Evolutionary conservation across 2,888 invertebrate species (phyloP), one percentile per base, ranked within the genome.

Genomic region (Tillus elongatus): DNA sequence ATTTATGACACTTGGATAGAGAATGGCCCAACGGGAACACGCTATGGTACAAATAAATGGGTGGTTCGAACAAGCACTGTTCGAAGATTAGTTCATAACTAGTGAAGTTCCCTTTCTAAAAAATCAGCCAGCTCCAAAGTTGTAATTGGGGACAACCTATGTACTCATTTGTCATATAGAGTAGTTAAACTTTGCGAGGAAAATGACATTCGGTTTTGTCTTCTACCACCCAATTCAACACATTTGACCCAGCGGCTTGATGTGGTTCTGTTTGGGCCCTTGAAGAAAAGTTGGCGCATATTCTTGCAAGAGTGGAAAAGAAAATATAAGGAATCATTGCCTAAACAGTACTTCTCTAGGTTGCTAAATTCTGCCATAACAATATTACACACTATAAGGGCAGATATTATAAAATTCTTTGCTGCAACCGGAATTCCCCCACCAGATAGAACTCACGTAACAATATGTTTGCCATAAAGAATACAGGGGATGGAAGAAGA

Each of bases 61-160:
- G 10, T 46, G 46, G 44, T 46, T 46, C 35, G 44, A 46, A 13
- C 11, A n/a, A n/a, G n/a, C n/a, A n/a, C n/a, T n/a, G n/a, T n/a
- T n/a, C n/a, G n/a, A n/a, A n/a, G n/a, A n/a, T n/a, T n/a, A n/a
- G n/a, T n/a, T n/a, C n/a, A n/a, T n/a, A n/a, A n/a, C n/a, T n/a
- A n/a, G n/a, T n/a, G n/a, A n/a, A n/a, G n/a, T n/a, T n/a, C n/a
- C n/a, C n/a, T n/a, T n/a, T n/a, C n/a, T n/a, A n/a, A n/a, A n/a
- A n/a, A n/a, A n/a, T n/a, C n/a, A n/a, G n/a, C n/a, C n/a, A n/a
- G n/a, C n/a, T n/a, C n/a, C n/a, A n/a, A n/a, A 32, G 32, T 40
- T 10, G 14, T 40, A 11, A 36, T 40, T 10, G 28, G 40, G n/a
- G 40, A 40, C 16, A 40, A 40, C 32, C 27, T 40, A 10, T 27